Conservation (phyloP, 2,113 vertebrate species). For the Lepisosteus osseus region DNA sequence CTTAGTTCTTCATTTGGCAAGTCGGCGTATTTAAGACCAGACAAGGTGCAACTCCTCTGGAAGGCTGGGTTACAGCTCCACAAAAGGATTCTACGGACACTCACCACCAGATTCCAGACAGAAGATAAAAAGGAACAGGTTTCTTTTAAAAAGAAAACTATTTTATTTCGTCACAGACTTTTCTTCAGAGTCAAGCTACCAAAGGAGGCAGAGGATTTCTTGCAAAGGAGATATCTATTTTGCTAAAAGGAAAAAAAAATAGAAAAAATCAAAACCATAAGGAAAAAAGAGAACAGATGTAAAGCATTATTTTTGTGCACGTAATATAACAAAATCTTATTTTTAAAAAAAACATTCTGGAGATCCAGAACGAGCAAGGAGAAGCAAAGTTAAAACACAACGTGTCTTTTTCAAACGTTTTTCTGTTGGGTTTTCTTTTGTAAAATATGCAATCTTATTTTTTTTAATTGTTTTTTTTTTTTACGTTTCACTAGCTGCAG, state of each 20-base stretch:
- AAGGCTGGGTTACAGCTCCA: constrained; percentile 35
- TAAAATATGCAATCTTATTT: constrained; percentile 64
- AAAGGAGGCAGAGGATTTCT: constrained; percentile 58
- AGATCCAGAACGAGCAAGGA: constrained; percentile 42
- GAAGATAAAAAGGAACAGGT: constrained; percentile 57
- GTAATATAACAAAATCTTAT: constrained; percentile 42
- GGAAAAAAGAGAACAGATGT: constrained; percentile 24
- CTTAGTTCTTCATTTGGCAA: not conserved
- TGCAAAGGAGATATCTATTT: constrained; percentile 59
- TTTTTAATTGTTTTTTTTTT: constrained; percentile 41
- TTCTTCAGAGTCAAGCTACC: constrained; percentile 57
- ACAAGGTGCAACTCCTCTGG: constrained; percentile 42
- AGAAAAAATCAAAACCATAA: not conserved
- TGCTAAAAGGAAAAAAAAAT: constrained; percentile 53
- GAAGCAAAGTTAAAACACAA: constrained; percentile 48
- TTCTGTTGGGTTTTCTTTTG: constrained; percentile 36
- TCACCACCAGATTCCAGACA: constrained; percentile 49
- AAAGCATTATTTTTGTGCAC: constrained; percentile 61
- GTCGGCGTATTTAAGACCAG: constrained; percentile 37
- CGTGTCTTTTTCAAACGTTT: constrained; percentile 53
- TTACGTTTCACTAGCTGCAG: constrained; percentile 54
- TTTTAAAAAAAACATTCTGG: constrained; percentile 40
- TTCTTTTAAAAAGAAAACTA: constrained; percentile 53
- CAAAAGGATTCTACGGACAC: constrained; percentile 29
- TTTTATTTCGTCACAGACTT: constrained; percentile 50